Conservation (phyloP, 2,113 vertebrate genomes). For the Pseudolaguvia tuberculata region DNA sequence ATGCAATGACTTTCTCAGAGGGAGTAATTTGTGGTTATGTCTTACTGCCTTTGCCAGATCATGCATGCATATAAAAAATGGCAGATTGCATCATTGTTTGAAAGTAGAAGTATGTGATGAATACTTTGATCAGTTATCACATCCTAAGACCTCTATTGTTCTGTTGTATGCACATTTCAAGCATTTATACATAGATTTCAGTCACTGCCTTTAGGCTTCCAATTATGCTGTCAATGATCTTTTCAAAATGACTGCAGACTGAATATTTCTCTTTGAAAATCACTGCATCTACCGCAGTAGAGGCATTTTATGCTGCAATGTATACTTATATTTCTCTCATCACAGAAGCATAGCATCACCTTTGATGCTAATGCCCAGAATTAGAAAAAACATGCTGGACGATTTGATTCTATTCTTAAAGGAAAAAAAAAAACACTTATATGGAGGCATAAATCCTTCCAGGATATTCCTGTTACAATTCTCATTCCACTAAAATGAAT, state of each 20-base stretch:
- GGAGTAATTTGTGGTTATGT: slow-evolving; percentile 17
- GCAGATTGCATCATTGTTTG: not conserved
- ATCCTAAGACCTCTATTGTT: not conserved
- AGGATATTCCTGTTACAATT: not conserved
- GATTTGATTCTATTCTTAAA: not conserved
- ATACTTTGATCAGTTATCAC: not conserved
- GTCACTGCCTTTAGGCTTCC: not conserved
- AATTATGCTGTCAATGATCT: not conserved
- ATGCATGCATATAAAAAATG: not conserved
- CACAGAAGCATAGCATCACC: not conserved
- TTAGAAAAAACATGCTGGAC: not conserved
- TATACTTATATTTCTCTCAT: not conserved
- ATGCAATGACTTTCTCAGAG: not conserved
- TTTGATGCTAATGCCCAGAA: not conserved
- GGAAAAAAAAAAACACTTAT: not conserved
- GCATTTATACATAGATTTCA: not conserved
- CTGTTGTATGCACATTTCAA: not conserved
- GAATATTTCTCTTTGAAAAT: not conserved
- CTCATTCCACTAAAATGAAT: not conserved
- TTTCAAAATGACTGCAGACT: not conserved
- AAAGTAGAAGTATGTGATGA: not conserved
- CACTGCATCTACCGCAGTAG: not conserved
- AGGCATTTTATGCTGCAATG: not conserved
- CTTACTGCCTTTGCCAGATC: not conserved
- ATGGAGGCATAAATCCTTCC: not conserved